Evolutionary conservation across 2,797 vertebrate species (phyloP), one percentile per base, ranked within the genome.

Genomic region (Parotocinclus haroldoi): DNA sequence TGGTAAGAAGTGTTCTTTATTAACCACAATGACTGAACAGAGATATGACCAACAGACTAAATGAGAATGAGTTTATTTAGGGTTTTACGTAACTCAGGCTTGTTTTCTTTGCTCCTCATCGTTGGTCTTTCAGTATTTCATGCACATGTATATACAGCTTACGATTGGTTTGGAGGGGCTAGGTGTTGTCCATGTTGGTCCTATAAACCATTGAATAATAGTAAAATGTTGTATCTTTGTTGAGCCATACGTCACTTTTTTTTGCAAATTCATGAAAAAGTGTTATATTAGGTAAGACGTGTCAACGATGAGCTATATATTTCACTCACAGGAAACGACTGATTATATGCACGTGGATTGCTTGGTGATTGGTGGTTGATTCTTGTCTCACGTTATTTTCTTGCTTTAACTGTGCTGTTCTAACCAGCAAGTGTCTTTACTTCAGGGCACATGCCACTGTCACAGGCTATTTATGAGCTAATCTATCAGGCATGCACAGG

Each of bases 341-440:
- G 10, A 63, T 48, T 45, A 58, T 44, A 49, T 58, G 48, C 69
- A 61, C 36, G 49, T 66, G 40, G 48, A 38, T 36, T 27, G 39
- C 36, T 71, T 19, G 14, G 51, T 72, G 52, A 52, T 67, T 67
- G n/a, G 55, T 69, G 14, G 42, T 59, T 68, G 17, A 17, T 59
- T 58, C 13, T 51, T 66, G n/a, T 17, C 54, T 72, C 12, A 59
- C 44, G 53, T 70, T 76, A 59, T 42, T 74, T 73, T 76, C 77
- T 78, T 82, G 11, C 79, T 82, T 65, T 83, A 62, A 82, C 76
- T 78, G 92, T 96, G 93, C 93, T 94, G 94, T 93, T 90, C 85
- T 79, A 91, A 91, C 93, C 94, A 95, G 91, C 89, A 94, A 93
- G 95, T 95, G 96, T 96, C 95, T 96, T 93, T 91, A 85, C 83